Conservation (phyloP, 23 tunicate species). For the Trididemnum nubilum region DNA sequence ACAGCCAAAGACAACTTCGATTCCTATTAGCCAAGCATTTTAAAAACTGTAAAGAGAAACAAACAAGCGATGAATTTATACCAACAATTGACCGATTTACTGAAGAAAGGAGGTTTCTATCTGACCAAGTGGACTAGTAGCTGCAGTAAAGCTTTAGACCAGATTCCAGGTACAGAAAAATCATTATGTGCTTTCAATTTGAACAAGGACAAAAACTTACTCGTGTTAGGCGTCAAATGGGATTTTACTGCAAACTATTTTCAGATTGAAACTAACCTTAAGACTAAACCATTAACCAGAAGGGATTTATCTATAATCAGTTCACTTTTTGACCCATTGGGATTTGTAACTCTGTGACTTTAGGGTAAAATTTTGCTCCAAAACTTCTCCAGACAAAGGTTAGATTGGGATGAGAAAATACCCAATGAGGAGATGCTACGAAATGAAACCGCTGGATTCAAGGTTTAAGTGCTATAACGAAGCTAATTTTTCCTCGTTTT, state of each 20-base stretch:
- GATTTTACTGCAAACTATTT: background rate
- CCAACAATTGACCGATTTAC: background rate
- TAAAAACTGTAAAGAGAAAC: background rate
- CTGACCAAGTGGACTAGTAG: conserved; percentile 5
- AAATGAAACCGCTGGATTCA: background rate
- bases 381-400: background rate
- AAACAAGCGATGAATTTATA: background rate
- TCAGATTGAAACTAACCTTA: background rate
- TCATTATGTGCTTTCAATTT: background rate
- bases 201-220: background rate
- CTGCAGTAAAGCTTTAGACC: background rate
- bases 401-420: background rate
- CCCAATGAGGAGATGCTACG: background rate
- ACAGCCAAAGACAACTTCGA: background rate
- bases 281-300: background rate
- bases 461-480: background rate
- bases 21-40: background rate
- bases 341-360: background rate
- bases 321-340: background rate
- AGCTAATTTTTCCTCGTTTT: background rate
- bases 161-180: background rate
- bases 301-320: background rate
- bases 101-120: background rate
- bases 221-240: background rate
- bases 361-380: background rate